Evolutionary conservation across 1,140 invertebrate genomes (phyloP).

Genomic region (Zelostemma sp.): DNA sequence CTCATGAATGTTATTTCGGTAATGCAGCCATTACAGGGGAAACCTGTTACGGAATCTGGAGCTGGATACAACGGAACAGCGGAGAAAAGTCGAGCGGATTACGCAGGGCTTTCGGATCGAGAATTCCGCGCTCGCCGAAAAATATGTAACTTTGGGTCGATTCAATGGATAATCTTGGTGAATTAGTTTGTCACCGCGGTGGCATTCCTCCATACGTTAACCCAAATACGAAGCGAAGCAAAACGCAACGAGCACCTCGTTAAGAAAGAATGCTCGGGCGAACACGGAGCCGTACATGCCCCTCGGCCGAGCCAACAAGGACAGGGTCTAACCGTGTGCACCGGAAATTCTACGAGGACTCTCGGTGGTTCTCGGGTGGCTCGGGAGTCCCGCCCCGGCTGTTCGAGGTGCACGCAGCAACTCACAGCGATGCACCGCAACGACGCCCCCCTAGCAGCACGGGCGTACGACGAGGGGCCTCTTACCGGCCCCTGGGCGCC

Average conservation of each 20-base stretch:
- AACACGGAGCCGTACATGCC: conserved; percentile 25
- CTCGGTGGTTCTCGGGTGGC: too few species aligned
- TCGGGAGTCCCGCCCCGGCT: too few species aligned
- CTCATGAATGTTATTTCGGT: not conserved
- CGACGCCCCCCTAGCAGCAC: too few species aligned
- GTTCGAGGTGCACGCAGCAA: too few species aligned
- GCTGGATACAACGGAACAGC: not conserved
- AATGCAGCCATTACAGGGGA: not conserved
- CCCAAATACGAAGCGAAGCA: conserved; percentile 57
- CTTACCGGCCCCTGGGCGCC: not conserved
- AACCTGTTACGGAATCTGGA: not conserved
- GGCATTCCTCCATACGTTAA: conserved; percentile 65
- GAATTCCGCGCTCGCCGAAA: conserved; percentile 3
- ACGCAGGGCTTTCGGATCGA: not conserved
- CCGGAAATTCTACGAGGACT: too few species aligned
- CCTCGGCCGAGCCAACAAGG: conserved; percentile 2
- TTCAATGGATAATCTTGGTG: conserved; percentile 26
- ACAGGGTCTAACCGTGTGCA: too few species aligned
- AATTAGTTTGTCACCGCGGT: conserved; percentile 54
- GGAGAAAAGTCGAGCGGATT: not conserved
- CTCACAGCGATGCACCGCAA: too few species aligned
- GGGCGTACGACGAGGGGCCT: too few species aligned
- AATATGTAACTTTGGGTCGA: conserved; percentile 2
- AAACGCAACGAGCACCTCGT: conserved; percentile 53
- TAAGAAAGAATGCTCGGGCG: conserved; percentile 58